phyloP scores from a whole-genome alignment of 2,797 vertebrate genomes.

The Myotis pilosus region DNA sequence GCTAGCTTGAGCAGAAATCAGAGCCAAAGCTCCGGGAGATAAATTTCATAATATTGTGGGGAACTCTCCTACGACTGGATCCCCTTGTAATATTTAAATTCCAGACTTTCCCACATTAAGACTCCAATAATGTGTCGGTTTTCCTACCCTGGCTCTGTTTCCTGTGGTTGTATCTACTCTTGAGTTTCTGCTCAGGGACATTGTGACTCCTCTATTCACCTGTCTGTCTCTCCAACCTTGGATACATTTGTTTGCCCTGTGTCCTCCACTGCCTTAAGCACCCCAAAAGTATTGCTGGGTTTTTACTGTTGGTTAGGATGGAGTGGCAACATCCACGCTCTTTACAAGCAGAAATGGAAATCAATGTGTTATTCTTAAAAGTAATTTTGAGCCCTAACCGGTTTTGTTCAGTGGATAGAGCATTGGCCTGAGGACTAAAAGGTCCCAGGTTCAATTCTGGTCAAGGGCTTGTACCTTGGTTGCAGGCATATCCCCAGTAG shows the following conservation, averaged over 20 bases:
- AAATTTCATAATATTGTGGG: background rate
- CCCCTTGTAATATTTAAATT: background rate
- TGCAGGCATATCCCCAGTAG: too few relatives aligned
- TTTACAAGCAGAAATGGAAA: background rate
- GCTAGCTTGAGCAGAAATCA: slow-evolving; percentile 73
- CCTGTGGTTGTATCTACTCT: background rate
- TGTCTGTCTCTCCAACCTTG: background rate
- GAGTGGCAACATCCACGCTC: background rate
- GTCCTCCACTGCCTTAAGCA: background rate
- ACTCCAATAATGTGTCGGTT: background rate
- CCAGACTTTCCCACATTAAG: background rate
- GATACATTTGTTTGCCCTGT: background rate
- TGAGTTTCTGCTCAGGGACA: background rate
- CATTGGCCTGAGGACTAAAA: too few relatives aligned
- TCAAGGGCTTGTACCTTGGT: too few relatives aligned
- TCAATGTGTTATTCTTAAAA: background rate
- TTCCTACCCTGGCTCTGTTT: background rate
- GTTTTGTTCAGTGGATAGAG: too few relatives aligned
- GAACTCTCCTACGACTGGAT: background rate
- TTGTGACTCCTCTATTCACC: background rate
- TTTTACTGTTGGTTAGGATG: background rate
- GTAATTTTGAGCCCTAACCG: too few relatives aligned
- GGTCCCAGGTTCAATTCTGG: too few relatives aligned
- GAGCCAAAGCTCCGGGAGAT: slow-evolving; percentile 32
- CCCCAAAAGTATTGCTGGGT: background rate